phyloP scores from a whole-genome alignment of 2,797 vertebrate species.

The Propithecus deckenii region DNA sequence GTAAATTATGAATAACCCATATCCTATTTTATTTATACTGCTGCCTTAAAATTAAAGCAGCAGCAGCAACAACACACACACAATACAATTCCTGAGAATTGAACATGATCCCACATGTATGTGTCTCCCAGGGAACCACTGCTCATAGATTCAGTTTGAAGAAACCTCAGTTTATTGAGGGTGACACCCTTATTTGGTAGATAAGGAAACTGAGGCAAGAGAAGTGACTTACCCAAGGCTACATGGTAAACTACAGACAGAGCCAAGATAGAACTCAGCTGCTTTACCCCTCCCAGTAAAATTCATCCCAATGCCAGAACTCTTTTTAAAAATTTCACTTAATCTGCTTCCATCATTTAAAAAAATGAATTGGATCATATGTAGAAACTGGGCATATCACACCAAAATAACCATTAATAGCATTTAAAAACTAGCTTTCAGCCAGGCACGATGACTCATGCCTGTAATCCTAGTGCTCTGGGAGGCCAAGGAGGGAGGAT shows the following conservation, averaged over 20 bases:
- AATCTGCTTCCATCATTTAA: background rate
- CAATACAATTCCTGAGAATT: background rate
- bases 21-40: background rate
- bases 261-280: background rate
- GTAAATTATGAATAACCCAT: background rate
- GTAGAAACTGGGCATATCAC: background rate
- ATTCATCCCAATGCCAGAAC: background rate
- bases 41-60: background rate
- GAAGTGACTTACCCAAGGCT: background rate
- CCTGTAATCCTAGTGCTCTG: background rate
- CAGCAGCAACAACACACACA: background rate
- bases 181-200: background rate
- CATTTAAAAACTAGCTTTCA: background rate
- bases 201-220: slow-evolving; percentile 12
- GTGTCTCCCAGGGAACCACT: background rate
- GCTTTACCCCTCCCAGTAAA: background rate
- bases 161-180: background rate
- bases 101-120: background rate
- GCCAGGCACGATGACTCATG: too few relatives aligned
- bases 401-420: background rate
- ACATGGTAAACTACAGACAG: background rate
- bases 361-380: background rate
- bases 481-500: background rate
- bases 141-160: background rate
- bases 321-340: background rate